Conservation (phyloP, 2,113 vertebrate species). For the Xiphias gladius region DNA sequence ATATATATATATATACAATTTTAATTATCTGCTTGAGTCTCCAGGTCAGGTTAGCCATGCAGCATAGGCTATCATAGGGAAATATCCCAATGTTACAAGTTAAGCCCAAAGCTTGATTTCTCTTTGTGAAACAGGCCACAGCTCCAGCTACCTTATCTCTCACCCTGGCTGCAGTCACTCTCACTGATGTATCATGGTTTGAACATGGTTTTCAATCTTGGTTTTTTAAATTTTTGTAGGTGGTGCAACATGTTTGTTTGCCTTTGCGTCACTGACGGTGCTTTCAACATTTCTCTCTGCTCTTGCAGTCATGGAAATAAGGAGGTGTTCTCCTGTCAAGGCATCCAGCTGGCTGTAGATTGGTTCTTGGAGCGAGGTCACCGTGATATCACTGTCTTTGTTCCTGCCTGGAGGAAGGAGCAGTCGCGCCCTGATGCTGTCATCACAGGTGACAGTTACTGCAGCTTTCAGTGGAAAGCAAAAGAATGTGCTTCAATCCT, state of each 20-base stretch:
- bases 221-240: too few relatives aligned
- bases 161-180: too few relatives aligned
- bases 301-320: slow-evolving; percentile 97
- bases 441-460: slow-evolving; percentile 89
- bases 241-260: not conserved
- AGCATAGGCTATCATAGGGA: too few relatives aligned
- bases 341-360: slow-evolving; percentile 96
- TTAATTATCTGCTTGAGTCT: too few relatives aligned
- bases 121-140: too few relatives aligned
- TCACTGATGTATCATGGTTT: too few relatives aligned
- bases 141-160: too few relatives aligned
- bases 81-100: too few relatives aligned
- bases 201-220: too few relatives aligned
- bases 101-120: too few relatives aligned
- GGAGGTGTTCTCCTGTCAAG: slow-evolving; percentile 98
- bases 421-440: slow-evolving; percentile 98
- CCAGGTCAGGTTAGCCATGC: too few relatives aligned
- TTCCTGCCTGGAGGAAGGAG: slow-evolving; percentile 98
- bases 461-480: not conserved
- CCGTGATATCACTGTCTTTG: slow-evolving; percentile 96
- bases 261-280: not conserved
- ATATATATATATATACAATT: too few relatives aligned
- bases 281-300: not conserved
- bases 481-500: not conserved
- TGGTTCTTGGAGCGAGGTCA: slow-evolving; percentile 98